Percentiles rank a stretch among this genome's conserved stretches.
These are phyloP conservation scores for Sitta europaea DNA, from an alignment of 2,113 vertebrate genomes.

Conservation along the genomic window DNA sequence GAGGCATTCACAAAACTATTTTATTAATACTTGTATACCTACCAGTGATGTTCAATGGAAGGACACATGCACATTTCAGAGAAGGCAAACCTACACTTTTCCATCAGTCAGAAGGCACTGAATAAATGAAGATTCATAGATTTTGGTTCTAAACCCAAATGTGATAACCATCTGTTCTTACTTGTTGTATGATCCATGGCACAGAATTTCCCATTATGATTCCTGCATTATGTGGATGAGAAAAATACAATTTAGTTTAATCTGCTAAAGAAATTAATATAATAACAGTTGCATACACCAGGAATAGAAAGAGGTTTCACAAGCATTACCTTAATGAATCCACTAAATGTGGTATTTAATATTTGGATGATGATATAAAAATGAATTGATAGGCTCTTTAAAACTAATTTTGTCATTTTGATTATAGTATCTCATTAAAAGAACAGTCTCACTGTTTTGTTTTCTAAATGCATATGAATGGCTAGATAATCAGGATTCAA, in stretches of 20 bases:
- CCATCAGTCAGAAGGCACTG: neutral
- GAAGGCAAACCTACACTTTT: neutral
- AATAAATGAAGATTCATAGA: neutral
- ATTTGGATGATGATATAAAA: neutral
- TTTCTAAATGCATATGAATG: neutral
- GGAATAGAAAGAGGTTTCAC: neutral
- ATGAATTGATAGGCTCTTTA: neutral
- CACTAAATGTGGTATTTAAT: neutral
- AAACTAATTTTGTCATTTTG: neutral
- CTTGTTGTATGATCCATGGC: neutral
- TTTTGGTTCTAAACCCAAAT: neutral
- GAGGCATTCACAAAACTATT: neutral
- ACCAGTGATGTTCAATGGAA: neutral
- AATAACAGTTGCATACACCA: neutral
- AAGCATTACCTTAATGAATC: neutral
- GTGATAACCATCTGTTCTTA: neutral
- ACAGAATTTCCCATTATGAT: neutral
- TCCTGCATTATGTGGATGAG: neutral
- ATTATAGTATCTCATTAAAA: neutral
- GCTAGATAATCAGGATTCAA: neutral
- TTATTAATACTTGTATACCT: neutral
- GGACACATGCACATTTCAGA: neutral
- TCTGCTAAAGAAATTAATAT: neutral
- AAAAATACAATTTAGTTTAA: constrained; percentile 5
- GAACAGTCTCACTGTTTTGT: neutral